Conservation (phyloP, 1,140 invertebrate species). For the Papilio aristodemus region DNA sequence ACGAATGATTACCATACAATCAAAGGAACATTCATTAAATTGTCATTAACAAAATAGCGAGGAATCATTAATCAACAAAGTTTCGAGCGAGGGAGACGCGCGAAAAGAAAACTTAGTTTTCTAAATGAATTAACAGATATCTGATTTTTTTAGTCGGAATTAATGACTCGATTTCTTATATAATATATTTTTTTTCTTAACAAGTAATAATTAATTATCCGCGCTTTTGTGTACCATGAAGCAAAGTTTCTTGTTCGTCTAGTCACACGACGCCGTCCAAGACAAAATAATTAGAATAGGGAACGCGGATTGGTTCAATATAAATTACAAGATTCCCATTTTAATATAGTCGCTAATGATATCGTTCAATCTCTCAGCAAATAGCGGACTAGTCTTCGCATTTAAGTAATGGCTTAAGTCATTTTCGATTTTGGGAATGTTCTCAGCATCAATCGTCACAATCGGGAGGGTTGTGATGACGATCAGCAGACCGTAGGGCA, state of each 20-base stretch:
- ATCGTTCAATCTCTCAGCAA: conserved; percentile 14
- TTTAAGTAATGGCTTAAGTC: not conserved
- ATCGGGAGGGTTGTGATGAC: not conserved
- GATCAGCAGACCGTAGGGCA: conserved; percentile 12
- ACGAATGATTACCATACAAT: not conserved
- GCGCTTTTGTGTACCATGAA: too few relatives aligned
- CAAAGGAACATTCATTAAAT: conserved; percentile 17
- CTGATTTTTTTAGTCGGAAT: not conserved
- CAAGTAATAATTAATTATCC: too few relatives aligned
- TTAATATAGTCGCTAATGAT: conserved; percentile 3
- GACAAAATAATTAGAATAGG: too few relatives aligned
- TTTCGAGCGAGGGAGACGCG: not conserved
- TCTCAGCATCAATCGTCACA: conserved; percentile 14
- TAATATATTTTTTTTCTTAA: not conserved
- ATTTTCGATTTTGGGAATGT: not conserved
- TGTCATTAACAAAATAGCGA: conserved; percentile 2
- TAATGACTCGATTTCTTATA: not conserved
- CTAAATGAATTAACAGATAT: not conserved
- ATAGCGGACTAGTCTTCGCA: not conserved
- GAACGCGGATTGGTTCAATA: too few relatives aligned
- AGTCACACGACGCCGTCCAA: too few relatives aligned
- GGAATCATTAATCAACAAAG: conserved; percentile 11
- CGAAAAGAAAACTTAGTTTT: not conserved
- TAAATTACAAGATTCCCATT: not conserved
- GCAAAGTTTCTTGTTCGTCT: too few relatives aligned